phyloP scores from a whole-genome alignment of 1,140 invertebrate genomes.

The Trigoniulus corallinus region DNA sequence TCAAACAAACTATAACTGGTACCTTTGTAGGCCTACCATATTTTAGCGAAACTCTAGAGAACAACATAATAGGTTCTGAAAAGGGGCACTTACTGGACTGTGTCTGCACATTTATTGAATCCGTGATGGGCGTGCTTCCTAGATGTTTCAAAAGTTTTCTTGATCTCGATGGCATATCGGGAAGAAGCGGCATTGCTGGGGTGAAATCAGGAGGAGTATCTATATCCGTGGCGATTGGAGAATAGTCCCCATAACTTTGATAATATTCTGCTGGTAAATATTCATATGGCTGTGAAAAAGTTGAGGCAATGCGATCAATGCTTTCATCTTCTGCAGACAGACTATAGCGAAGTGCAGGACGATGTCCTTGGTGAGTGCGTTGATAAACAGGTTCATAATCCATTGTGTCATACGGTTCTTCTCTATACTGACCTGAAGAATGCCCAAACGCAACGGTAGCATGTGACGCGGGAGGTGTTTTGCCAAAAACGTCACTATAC shows the following conservation, averaged over 20 bases:
- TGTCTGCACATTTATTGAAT: no score
- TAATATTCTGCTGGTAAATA: conserved; percentile 5
- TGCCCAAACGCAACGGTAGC: neutral
- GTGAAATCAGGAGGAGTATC: conserved; percentile 30
- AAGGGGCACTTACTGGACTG: no score
- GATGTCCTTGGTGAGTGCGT: conserved; percentile 8
- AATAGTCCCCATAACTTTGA: conserved; percentile 10
- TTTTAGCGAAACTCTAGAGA: no score
- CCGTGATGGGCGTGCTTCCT: no score
- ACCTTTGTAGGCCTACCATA: no score
- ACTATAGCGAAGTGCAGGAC: conserved; percentile 9
- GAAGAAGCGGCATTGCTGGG: conserved; percentile 42
- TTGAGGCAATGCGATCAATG: conserved; percentile 33
- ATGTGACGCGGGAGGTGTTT: conserved; percentile 2
- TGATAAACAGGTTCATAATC: neutral
- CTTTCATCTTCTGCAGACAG: conserved; percentile 32
- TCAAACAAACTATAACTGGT: no score
- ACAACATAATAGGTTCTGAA: no score
- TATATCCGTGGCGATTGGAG: conserved; percentile 25
- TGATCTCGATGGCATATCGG: conserved; percentile 41
- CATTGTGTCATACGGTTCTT: neutral
- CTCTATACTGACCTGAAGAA: neutral
- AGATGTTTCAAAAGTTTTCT: conserved; percentile 40
- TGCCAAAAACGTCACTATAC: neutral
- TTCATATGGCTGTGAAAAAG: conserved; percentile 19